Evolutionary conservation across 2,888 invertebrate genomes (phyloP).

Genomic region (Onthophagus sagittarius): DNA sequence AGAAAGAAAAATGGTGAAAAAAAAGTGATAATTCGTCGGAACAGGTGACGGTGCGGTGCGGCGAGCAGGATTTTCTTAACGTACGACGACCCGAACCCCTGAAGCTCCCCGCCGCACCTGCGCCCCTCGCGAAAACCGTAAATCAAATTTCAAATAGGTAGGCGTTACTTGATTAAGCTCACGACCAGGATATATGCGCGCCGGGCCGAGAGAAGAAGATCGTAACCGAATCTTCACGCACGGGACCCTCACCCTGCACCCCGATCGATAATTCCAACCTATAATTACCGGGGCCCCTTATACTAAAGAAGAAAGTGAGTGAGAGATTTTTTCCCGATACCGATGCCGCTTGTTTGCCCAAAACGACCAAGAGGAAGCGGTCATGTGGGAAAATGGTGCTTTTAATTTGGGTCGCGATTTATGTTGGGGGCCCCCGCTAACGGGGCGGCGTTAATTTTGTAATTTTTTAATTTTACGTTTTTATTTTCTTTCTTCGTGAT

Average conservation of each 20-base stretch:
- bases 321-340: neutral
- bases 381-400: constrained; percentile 5
- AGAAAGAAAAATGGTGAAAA: neutral
- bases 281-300: constrained; percentile 6
- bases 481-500: neutral
- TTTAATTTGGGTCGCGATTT: constrained; percentile 10
- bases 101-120: constrained; percentile 17
- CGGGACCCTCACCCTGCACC: neutral
- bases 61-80: neutral
- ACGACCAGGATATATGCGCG: constrained; percentile 15
- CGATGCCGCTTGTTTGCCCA: neutral
- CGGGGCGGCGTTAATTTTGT: neutral
- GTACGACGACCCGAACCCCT: neutral
- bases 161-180: constrained; percentile 40
- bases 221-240: constrained; percentile 12
- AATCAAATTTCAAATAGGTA: constrained; percentile 44
- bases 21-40: neutral
- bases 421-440: neutral
- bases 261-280: constrained; percentile 5
- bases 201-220: constrained; percentile 9
- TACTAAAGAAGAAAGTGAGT: constrained; percentile 7
- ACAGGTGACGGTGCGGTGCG: neutral
- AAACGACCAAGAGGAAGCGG: neutral
- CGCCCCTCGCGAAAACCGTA: constrained; percentile 38
- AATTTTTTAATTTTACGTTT: neutral